These are phyloP conservation scores for Criorhina ranunculi DNA, from an alignment of 2,888 invertebrate species.

Conservation along the genomic window DNA sequence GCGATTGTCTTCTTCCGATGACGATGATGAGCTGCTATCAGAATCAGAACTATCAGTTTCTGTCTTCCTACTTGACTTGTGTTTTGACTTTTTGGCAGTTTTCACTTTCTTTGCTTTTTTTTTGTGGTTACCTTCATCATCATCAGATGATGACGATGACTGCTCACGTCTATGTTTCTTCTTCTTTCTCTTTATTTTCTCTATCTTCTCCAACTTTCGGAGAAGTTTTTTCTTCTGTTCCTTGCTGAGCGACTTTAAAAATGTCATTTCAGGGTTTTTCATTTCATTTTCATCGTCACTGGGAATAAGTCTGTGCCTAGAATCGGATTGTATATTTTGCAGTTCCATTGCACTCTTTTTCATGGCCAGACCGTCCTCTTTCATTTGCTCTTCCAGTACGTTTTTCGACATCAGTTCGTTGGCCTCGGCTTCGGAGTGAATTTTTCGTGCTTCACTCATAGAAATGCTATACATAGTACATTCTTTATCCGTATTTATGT, in stretches of 20 bases:
- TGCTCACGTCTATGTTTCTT: conserved; percentile 79
- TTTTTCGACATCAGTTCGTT: conserved; percentile 88
- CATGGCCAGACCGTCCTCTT: conserved; percentile 95
- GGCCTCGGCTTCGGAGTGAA: conserved; percentile 87
- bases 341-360: conserved; percentile 90
- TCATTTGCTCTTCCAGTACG: conserved; percentile 94
- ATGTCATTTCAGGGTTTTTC: conserved; percentile 89
- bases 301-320: conserved; percentile 87
- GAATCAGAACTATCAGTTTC: conserved; percentile 48
- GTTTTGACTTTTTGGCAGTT: conserved; percentile 52
- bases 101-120: conserved; percentile 77
- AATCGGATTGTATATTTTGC: conserved; percentile 85
- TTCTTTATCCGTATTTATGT: conserved; percentile 92
- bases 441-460: conserved; percentile 92
- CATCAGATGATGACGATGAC: conserved; percentile 38
- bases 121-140: conserved; percentile 53
- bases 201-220: conserved; percentile 90
- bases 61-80: conserved; percentile 57
- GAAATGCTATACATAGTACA: conserved; percentile 96
- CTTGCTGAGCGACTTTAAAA: conserved; percentile 92
- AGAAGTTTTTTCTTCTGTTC: conserved; percentile 96
- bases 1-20: conserved; percentile 58
- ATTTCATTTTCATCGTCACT: conserved; percentile 85
- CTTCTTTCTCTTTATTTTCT: conserved; percentile 83
- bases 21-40: conserved; percentile 75